Percentiles rank a stretch among this genome's conserved stretches.
Evolutionary conservation across 2,888 invertebrate genomes (phyloP).

Genomic region (Drosophila lutescens): DNA sequence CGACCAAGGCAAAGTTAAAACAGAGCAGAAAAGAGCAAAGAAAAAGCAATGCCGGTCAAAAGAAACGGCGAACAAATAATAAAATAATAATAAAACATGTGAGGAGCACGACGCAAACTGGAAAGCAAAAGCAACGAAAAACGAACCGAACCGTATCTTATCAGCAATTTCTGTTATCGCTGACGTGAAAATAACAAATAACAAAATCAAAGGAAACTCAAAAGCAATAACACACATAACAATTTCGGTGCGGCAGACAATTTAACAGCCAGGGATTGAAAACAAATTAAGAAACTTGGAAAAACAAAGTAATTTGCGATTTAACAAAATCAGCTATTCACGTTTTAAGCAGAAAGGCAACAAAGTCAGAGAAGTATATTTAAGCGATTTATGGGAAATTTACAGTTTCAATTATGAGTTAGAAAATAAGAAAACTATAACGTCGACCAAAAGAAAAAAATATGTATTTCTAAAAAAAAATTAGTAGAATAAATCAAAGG

Average conservation of each 20-base stretch:
- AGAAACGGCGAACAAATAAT: conserved; percentile 23
- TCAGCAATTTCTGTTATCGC: conserved; percentile 72
- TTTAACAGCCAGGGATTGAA: conserved; percentile 11
- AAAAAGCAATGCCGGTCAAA: conserved; percentile 23
- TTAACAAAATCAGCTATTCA: neutral
- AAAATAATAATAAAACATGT: conserved; percentile 33
- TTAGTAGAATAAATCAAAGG: too few species aligned
- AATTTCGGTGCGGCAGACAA: conserved; percentile 3
- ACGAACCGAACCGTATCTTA: conserved; percentile 58
- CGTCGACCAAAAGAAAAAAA: neutral
- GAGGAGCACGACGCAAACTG: conserved; percentile 28
- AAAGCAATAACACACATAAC: conserved; percentile 48
- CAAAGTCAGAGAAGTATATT: neutral
- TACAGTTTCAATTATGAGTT: too few species aligned
- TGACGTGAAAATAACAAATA: conserved; percentile 46
- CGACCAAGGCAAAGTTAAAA: conserved; percentile 40
- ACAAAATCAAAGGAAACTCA: conserved; percentile 40
- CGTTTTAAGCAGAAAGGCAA: neutral
- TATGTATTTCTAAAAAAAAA: too few species aligned
- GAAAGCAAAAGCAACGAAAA: conserved; percentile 31
- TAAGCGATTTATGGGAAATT: too few species aligned
- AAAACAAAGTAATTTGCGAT: conserved; percentile 3
- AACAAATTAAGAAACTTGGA: neutral
- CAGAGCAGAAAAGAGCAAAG: conserved; percentile 32
- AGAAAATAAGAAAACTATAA: neutral